Conservation (phyloP, 2,113 vertebrate genomes). For the Tragelaphus imberbis region DNA sequence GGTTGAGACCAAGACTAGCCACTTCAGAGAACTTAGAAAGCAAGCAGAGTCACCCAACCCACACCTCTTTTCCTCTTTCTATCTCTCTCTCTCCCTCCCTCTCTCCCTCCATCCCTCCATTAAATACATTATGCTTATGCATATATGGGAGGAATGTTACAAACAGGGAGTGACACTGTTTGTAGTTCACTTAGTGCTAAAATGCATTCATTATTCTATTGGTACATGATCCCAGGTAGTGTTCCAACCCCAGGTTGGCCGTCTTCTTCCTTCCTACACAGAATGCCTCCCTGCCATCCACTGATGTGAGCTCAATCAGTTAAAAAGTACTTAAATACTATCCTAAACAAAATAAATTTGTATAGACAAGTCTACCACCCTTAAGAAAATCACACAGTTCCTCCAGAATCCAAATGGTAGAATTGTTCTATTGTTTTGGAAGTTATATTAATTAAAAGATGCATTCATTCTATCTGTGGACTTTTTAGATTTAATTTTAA, state of each 20-base stretch:
- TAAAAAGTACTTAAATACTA: slow-evolving; percentile 5
- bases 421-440: neutral
- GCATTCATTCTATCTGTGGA: neutral
- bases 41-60: neutral
- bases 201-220: neutral
- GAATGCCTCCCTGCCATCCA: neutral
- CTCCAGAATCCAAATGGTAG: neutral
- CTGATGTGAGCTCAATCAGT: neutral
- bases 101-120: neutral
- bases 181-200: neutral
- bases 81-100: neutral
- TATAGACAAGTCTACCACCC: neutral
- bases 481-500: neutral
- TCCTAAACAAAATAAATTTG: neutral
- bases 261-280: neutral
- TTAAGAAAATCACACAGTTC: neutral
- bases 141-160: neutral
- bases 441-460: neutral
- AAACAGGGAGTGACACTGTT: neutral
- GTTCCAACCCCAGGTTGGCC: neutral
- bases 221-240: neutral
- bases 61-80: neutral
- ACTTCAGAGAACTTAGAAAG: neutral
- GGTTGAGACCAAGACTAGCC: neutral
- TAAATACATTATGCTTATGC: neutral